Evolutionary conservation across 1,140 invertebrate species (phyloP).

Genomic region (Megalopta genalis): DNA sequence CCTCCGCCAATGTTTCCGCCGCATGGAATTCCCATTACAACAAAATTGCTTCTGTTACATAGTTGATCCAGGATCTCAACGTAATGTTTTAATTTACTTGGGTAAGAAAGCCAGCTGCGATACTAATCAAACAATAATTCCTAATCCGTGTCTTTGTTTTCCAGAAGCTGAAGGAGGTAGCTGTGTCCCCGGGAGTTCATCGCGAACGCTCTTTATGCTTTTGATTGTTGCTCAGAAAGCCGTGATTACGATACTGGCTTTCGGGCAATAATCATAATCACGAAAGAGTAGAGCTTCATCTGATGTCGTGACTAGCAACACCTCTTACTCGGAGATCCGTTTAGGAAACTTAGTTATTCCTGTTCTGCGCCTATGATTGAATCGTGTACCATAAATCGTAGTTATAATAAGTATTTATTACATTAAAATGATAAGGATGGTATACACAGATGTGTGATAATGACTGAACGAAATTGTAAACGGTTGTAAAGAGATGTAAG

Average conservation of each 20-base stretch:
- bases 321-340: constrained; percentile 5
- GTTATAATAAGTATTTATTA: too few species aligned
- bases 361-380: too few species aligned
- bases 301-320: background rate
- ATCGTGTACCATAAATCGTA: too few species aligned
- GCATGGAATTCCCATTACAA: background rate
- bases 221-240: constrained; percentile 82
- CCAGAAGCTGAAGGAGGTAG: background rate
- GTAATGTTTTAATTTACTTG: background rate
- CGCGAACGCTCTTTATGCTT: constrained; percentile 77
- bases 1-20: constrained; percentile 2
- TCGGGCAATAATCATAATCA: constrained; percentile 81
- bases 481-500: background rate
- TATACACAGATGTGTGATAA: too few species aligned
- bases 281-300: constrained; percentile 72
- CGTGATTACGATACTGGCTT: constrained; percentile 77
- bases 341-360: background rate
- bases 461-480: background rate
- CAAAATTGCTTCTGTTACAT: background rate
- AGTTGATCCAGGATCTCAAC: background rate
- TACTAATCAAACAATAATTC: constrained; percentile 4
- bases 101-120: background rate
- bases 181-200: background rate
- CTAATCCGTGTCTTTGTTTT: background rate
- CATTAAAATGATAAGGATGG: too few species aligned